A percentile compares a stretch with the other conserved stretches of the same genome.
Evolutionary conservation across 1,140 invertebrate genomes (phyloP).

Genomic region (Calosoma granatense): DNA sequence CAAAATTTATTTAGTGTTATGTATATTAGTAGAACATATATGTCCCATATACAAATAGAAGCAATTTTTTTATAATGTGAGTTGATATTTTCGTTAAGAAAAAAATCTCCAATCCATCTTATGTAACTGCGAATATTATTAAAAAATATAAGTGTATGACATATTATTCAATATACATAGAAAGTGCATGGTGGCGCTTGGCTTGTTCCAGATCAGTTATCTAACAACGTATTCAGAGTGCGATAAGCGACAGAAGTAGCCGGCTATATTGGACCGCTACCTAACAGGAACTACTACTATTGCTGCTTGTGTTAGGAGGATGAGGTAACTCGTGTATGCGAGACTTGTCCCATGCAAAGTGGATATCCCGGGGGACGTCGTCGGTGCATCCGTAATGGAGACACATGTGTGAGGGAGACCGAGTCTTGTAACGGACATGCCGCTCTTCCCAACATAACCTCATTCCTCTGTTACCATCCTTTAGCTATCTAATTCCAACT

Average conservation of each 20-base stretch:
- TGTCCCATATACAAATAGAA: too few species aligned
- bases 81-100: too few species aligned
- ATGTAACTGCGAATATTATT: too few species aligned
- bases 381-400: neutral
- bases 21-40: too few species aligned
- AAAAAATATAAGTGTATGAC: too few species aligned
- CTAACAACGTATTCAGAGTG: conserved; percentile 3
- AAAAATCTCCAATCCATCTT: too few species aligned
- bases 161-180: too few species aligned
- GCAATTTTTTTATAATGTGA: too few species aligned
- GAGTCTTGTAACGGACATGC: neutral
- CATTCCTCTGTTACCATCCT: neutral
- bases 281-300: neutral
- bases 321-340: conserved; percentile 1
- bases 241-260: neutral
- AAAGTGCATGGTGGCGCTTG: neutral
- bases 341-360: conserved; percentile 6
- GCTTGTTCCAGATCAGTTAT: neutral
- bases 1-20: too few species aligned
- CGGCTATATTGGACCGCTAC: neutral
- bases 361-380: neutral
- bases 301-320: neutral
- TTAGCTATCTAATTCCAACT: too few species aligned
- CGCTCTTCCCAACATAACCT: neutral
- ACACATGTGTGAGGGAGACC: conserved; percentile 8